Conservation (phyloP, 2,888 invertebrate species). For the Deilephila elpenor region DNA sequence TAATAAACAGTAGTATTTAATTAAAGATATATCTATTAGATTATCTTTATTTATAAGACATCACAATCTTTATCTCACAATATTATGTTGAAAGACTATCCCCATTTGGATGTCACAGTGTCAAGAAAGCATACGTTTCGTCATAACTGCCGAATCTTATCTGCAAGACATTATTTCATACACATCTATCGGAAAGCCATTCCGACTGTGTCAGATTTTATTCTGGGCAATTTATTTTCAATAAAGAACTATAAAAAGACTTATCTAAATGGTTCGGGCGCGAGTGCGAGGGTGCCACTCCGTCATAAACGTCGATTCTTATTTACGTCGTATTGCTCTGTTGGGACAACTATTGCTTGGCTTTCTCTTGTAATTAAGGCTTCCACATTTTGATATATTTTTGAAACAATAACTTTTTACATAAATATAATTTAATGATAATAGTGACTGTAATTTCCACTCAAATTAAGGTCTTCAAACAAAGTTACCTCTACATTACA, state of each 20-base stretch:
- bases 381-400: background rate
- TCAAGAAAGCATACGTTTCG: constrained; percentile 19
- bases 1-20: background rate
- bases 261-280: constrained; percentile 82
- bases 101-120: constrained; percentile 44
- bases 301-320: constrained; percentile 79
- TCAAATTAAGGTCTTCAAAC: no score
- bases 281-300: constrained; percentile 71
- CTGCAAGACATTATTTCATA: constrained; percentile 80
- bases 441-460: no score
- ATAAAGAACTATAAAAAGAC: constrained; percentile 85
- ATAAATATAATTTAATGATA: no score
- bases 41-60: constrained; percentile 31
- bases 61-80: background rate
- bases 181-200: constrained; percentile 84
- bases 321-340: constrained; percentile 74
- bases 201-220: constrained; percentile 81
- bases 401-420: no score
- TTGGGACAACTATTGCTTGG: constrained; percentile 53
- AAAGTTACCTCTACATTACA: no score
- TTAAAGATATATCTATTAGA: background rate
- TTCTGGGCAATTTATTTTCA: constrained; percentile 85
- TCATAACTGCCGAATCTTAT: constrained; percentile 76
- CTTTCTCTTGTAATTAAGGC: constrained; percentile 16
- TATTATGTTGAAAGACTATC: constrained; percentile 9